Evolutionary conservation across 1,140 invertebrate genomes (phyloP), one percentile per base, ranked within the genome.

Genomic region (Colletes latitarsis): DNA sequence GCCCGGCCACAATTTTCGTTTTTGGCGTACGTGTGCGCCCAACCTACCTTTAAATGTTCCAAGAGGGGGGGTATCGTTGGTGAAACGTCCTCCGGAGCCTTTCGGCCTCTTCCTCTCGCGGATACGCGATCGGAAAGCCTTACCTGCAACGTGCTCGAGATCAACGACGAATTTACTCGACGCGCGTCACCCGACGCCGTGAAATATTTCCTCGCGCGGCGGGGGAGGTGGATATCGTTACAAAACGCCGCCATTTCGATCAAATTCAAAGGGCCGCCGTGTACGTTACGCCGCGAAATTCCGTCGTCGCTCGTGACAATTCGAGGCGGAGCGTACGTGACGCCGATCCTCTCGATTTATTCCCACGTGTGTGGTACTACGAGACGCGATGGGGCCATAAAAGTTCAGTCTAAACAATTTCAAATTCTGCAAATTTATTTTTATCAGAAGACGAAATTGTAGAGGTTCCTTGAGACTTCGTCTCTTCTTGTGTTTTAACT

Each of bases 1-100:
- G 72, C 82, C 68, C 79, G 77, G 80, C 83, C 84, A 77, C 78
- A 84, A 88, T 88, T 89, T 88, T 89, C 82, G 67, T 84, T 84
- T 82, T 86, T 81, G 70, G 72, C 83, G 76, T 84, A 83, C 79
- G 81, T 86, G 81, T 86, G 83, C 75, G 55, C 83, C 39, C 60
- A 49, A 49, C 69, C 41, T 73, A 68, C 83, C 87, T 75, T 74
- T 82, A 89, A 90, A 90, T 89, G 83, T 81, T 80, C 77, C 53
- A 67, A 52, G 62, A 52, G 46, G 55, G 39, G 21, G 14, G 21
- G 14, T 52, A 66, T 55, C 55, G 41, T 30, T 46, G 71, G 67
- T 78, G 80, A 75, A 71, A 75, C 80, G 77, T 69, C 67, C 68
- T 71, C 30, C 58, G 43, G 14, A 43, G 30, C 14, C 49, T 46